Percentiles rank a stretch among this genome's conserved stretches.
Evolutionary conservation across 2,888 invertebrate species (phyloP).

Genomic region (Mellilla xanthometata): DNA sequence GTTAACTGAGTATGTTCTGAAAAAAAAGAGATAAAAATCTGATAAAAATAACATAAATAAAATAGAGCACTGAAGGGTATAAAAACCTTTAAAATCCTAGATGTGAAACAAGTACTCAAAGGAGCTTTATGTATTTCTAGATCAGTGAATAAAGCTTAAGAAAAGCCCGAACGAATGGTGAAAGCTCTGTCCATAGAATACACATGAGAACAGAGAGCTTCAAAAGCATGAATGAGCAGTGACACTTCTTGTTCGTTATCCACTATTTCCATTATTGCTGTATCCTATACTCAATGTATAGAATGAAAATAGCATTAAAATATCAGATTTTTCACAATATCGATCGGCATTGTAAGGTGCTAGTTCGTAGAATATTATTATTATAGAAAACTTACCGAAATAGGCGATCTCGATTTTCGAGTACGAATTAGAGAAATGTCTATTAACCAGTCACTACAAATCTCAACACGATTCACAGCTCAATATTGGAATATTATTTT

Average conservation of each 20-base stretch:
- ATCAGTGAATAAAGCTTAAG: background rate
- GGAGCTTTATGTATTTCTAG: no score
- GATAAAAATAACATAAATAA: no score
- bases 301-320: constrained; percentile 36
- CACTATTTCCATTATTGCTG: background rate
- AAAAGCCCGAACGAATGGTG: constrained; percentile 1
- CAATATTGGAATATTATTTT: no score
- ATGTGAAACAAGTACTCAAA: no score
- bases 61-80: no score
- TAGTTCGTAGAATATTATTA: constrained; percentile 12
- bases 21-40: no score
- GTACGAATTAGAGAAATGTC: background rate
- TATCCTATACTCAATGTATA: background rate
- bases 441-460: constrained; percentile 5
- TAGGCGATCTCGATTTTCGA: background rate
- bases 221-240: background rate
- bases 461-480: constrained; percentile 4
- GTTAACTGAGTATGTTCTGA: no score
- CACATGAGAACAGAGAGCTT: background rate
- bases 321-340: constrained; percentile 58
- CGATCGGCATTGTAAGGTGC: constrained; percentile 60
- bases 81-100: no score
- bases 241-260: background rate
- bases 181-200: constrained; percentile 2
- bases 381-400: constrained; percentile 15